These are phyloP conservation scores for Chauna torquata DNA, from an alignment of 2,113 vertebrate genomes.

Conservation along the genomic window DNA sequence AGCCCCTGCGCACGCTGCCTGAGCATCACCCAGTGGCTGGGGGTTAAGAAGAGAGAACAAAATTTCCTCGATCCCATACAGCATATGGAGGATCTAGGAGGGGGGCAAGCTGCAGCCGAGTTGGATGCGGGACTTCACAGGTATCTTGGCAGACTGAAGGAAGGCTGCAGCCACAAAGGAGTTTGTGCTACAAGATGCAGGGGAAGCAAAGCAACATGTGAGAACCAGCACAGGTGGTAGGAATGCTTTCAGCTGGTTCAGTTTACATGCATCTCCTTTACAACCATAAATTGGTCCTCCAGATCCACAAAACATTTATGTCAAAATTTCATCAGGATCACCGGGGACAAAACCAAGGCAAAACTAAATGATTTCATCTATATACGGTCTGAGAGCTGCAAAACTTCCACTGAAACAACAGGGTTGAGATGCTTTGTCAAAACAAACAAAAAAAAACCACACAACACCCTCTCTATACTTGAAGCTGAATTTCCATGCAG, in stretches of 20 bases:
- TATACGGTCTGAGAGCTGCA: background rate
- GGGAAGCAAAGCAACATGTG: fast-evolving
- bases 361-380: background rate
- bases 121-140: background rate
- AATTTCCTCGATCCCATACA: background rate
- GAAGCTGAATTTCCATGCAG: background rate
- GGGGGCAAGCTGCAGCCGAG: background rate
- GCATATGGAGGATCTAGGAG: fast-evolving
- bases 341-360: background rate
- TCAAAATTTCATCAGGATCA: background rate
- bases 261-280: background rate
- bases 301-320: background rate
- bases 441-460: too few relatives aligned
- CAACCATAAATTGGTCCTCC: background rate
- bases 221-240: background rate
- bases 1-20: background rate
- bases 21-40: fast-evolving
- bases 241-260: background rate
- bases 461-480: background rate
- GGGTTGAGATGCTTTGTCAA: background rate
- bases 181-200: background rate
- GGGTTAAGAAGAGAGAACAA: fast-evolving
- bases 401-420: background rate
- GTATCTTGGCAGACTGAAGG: background rate
- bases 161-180: background rate